Evolutionary conservation across 2,113 vertebrate genomes (phyloP).

Genomic region (Felis chaus): DNA sequence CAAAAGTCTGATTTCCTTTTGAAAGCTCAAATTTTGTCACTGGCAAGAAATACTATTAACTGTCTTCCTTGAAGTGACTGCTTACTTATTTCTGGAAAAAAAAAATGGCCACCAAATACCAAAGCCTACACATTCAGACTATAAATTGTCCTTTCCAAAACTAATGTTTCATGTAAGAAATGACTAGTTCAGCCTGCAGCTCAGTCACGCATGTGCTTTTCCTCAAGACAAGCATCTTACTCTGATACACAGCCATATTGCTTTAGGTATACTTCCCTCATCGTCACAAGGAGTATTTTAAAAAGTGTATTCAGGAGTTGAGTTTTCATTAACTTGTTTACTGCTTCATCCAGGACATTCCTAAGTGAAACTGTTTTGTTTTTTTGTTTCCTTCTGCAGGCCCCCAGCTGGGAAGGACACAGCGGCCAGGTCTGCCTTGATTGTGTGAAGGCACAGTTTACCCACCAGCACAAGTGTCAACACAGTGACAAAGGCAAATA

Average conservation of each 20-base stretch:
- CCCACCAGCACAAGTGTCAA: neutral
- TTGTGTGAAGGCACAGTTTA: neutral
- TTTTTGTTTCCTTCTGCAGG: no score
- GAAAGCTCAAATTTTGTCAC: neutral
- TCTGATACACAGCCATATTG: neutral
- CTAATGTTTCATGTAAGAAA: neutral
- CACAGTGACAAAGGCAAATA: neutral
- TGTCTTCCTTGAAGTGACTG: neutral
- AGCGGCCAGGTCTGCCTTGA: accelerated
- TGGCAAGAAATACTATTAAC: neutral
- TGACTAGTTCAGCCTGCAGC: neutral
- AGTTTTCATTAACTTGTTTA: neutral
- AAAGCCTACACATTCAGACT: neutral
- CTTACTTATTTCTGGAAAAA: neutral
- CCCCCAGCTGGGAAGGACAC: no score
- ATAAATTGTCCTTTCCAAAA: neutral
- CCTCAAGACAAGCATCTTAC: neutral
- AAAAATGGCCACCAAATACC: neutral
- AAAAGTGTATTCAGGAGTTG: neutral
- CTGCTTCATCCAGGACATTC: neutral
- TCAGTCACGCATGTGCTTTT: accelerated
- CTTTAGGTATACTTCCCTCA: neutral
- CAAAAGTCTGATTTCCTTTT: neutral
- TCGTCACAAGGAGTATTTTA: neutral
- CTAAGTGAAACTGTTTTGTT: neutral